These are phyloP conservation scores for Ennomos quercinarius DNA, from an alignment of 2,888 invertebrate genomes.

Conservation along the genomic window DNA sequence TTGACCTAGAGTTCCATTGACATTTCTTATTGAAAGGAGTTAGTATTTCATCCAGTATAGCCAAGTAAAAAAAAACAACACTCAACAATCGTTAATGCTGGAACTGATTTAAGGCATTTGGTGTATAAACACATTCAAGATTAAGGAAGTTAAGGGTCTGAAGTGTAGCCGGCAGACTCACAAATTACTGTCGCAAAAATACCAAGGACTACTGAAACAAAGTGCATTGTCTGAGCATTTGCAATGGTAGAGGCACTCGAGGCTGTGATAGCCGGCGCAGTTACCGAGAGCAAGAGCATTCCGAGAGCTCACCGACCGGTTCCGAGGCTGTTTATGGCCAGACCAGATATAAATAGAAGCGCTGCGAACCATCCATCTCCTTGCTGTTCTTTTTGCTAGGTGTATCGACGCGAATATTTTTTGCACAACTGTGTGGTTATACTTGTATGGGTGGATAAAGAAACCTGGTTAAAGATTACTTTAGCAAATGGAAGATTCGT, in stretches of 20 bases:
- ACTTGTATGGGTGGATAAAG: conserved; percentile 19
- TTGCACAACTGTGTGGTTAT: conserved; percentile 30
- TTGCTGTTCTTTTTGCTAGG: conserved; percentile 64
- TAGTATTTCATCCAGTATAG: neutral
- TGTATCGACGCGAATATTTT: conserved; percentile 41
- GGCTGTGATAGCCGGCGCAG: conserved; percentile 60
- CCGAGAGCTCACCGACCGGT: conserved; percentile 78
- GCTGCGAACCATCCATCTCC: conserved; percentile 77
- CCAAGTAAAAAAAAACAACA: neutral
- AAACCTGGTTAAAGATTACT: conserved; percentile 9
- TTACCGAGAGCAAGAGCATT: conserved; percentile 77
- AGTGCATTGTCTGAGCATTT: conserved; percentile 71
- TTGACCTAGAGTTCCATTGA: conserved; percentile 43
- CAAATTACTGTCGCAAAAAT: neutral
- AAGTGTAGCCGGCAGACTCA: too few species aligned
- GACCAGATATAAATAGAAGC: conserved; percentile 82
- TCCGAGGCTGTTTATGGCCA: conserved; percentile 78
- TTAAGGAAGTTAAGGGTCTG: too few species aligned
- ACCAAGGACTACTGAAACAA: conserved; percentile 54
- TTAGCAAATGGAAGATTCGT: conserved; percentile 41
- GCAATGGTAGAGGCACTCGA: conserved; percentile 55
- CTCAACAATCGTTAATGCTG: too few species aligned
- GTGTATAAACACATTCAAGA: too few species aligned
- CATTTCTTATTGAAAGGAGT: conserved; percentile 33
- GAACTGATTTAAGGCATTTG: too few species aligned